Evolutionary conservation across 2,888 invertebrate genomes (phyloP), one percentile per base, ranked within the genome.

Genomic region (Microdon myrmicae): DNA sequence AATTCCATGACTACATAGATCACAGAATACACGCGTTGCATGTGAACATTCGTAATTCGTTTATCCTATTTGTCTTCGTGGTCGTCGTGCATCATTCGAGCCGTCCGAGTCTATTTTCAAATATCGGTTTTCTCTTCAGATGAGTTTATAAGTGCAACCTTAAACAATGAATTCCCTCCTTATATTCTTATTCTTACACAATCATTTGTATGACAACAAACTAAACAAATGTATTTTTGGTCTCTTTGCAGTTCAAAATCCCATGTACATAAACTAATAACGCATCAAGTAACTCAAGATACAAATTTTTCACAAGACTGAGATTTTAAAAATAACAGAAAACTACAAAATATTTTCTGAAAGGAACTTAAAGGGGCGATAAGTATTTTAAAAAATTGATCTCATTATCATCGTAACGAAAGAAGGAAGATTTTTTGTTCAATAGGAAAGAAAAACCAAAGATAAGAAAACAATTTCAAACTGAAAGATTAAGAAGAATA

Each of bases 231-330:
- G 4, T 43, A 29, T 44, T 13, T 4, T 25, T 7, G 25, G 3
- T 48, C 3, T 22, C 9, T 22, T 53, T 58, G 22, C 51, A 64
- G 58, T 58, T 29, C 51, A 47, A 64, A 56, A 45, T 64, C 22
- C 51, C 43, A 47, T 64, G 64, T 64, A 64, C 39, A 64, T 64
- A 64, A 47, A 58, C 17, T 55, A 58, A 64, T 39, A n/a, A 56
- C 20, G 19, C 32, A 45, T 43, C 34, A 49, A 58, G 58, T 51
- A 64, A 58, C 58, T 58, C 56, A 64, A 64, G 58, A 51, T 64
- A 64, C 64, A 64, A 64, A 64, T 64, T 64, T 58, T 58, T 34
- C 64, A 64, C 58, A 64, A 64, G 64, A 64, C 64, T 64, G 64
- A 64, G 64, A 58, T 58, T 56, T 45, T 51, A 13, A 51, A 28